Conservation (phyloP, 2,113 vertebrate genomes). For the Rhynchomys soricoides region DNA sequence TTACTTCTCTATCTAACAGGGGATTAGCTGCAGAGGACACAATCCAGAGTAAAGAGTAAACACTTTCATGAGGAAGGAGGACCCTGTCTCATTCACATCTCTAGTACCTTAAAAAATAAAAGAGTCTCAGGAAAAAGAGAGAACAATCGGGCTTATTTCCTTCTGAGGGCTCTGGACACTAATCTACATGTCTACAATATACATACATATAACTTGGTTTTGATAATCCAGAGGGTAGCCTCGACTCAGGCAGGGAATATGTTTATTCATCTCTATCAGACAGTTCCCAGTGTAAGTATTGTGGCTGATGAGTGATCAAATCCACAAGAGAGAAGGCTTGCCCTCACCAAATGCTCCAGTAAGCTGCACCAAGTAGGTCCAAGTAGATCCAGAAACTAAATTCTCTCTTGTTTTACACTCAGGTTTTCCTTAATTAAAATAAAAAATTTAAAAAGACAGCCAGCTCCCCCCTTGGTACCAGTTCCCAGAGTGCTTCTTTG, state of each 20-base stretch:
- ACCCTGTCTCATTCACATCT: background rate
- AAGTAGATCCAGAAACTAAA: background rate
- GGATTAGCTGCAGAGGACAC: background rate
- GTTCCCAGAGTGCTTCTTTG: background rate
- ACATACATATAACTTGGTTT: background rate
- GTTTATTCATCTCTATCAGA: background rate
- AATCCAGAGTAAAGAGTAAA: background rate
- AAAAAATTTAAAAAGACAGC: background rate
- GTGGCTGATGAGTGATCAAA: background rate
- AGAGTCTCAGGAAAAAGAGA: background rate
- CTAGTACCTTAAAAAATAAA: background rate
- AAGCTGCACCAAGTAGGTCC: background rate
- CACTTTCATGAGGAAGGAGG: background rate
- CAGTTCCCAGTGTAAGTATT: background rate
- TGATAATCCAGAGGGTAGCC: background rate
- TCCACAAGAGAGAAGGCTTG: background rate
- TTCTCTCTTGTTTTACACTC: background rate
- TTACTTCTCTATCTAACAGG: background rate
- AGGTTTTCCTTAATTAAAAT: conserved; percentile 26
- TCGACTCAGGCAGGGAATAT: background rate
- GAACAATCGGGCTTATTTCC: conserved; percentile 5
- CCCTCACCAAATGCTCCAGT: background rate
- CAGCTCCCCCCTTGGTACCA: background rate
- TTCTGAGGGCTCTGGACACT: background rate
- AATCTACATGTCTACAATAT: background rate